Conservation (phyloP, 2,888 invertebrate genomes). For the Allophyes oxyacanthae region DNA sequence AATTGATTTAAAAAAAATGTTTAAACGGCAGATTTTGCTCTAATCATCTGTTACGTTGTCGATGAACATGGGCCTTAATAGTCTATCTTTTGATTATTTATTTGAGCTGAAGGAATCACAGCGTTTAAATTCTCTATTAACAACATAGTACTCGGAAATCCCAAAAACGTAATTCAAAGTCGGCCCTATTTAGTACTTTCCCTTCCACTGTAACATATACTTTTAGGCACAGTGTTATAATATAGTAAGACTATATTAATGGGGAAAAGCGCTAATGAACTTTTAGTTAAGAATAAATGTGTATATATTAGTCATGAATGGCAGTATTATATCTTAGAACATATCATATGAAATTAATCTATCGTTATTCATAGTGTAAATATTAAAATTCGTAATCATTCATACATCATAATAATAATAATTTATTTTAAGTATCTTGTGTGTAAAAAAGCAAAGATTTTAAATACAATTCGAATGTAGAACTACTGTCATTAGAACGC, state of each 20-base stretch:
- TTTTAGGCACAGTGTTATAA: slow-evolving; percentile 49
- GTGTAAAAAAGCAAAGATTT: background rate
- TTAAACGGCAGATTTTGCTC: too few relatives aligned
- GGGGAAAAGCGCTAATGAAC: slow-evolving; percentile 89
- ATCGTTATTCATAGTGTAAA: slow-evolving; percentile 38
- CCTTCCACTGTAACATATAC: slow-evolving; percentile 42
- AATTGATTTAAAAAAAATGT: too few relatives aligned
- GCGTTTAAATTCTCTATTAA: too few relatives aligned
- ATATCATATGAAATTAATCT: slow-evolving; percentile 65
- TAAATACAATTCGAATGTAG: slow-evolving; percentile 16
- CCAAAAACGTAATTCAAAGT: slow-evolving; percentile 22
- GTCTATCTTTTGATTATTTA: too few relatives aligned
- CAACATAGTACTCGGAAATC: slow-evolving; percentile 1
- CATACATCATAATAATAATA: background rate
- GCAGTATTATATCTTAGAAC: slow-evolving; percentile 69
- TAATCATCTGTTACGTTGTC: too few relatives aligned
- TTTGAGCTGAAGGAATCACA: too few relatives aligned
- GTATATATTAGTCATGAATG: slow-evolving; percentile 47
- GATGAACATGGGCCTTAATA: too few relatives aligned
- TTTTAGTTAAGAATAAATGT: slow-evolving; percentile 63
- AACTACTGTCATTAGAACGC: slow-evolving; percentile 5
- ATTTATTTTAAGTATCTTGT: background rate
- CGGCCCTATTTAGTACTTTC: slow-evolving; percentile 30
- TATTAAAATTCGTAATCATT: slow-evolving; percentile 11
- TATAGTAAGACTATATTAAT: slow-evolving; percentile 63